Evolutionary conservation across 2,888 invertebrate genomes (phyloP).

Genomic region (Hirtodrosophila confusa): DNA sequence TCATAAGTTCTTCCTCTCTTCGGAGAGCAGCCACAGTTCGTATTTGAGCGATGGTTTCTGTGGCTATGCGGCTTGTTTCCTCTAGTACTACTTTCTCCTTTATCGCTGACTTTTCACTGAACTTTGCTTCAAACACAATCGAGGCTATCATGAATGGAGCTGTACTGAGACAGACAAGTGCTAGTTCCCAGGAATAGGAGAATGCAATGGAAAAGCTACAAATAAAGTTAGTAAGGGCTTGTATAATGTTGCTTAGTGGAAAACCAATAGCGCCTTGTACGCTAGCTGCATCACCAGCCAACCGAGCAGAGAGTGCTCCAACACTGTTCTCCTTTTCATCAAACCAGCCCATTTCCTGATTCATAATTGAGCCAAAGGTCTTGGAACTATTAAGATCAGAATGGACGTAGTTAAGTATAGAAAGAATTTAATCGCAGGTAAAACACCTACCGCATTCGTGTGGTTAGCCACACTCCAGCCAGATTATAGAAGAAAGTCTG

Average conservation of each 20-base stretch:
- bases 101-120: slow-evolving; percentile 86
- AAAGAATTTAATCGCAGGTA: neutral
- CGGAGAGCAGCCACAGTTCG: slow-evolving; percentile 88
- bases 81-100: slow-evolving; percentile 87
- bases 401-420: neutral
- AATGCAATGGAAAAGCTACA: slow-evolving; percentile 87
- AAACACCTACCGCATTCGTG: slow-evolving; percentile 84
- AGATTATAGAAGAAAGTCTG: slow-evolving; percentile 90
- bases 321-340: slow-evolving; percentile 88
- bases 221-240: slow-evolving; percentile 87
- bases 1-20: slow-evolving; percentile 86
- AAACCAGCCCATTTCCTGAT: slow-evolving; percentile 91
- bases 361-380: slow-evolving; percentile 87
- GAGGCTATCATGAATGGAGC: slow-evolving; percentile 88
- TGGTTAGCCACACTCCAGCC: slow-evolving; percentile 90
- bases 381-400: slow-evolving; percentile 55
- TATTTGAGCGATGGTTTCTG: slow-evolving; percentile 90
- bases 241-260: slow-evolving; percentile 88
- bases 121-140: slow-evolving; percentile 87
- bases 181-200: slow-evolving; percentile 89
- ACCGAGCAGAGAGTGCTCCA: slow-evolving; percentile 88
- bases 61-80: slow-evolving; percentile 88
- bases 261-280: slow-evolving; percentile 90
- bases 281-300: slow-evolving; percentile 89
- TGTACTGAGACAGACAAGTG: slow-evolving; percentile 87